These are phyloP conservation scores for Microcebus ravelobensis DNA, from an alignment of 2,113 vertebrate genomes.

Conservation along the genomic window DNA sequence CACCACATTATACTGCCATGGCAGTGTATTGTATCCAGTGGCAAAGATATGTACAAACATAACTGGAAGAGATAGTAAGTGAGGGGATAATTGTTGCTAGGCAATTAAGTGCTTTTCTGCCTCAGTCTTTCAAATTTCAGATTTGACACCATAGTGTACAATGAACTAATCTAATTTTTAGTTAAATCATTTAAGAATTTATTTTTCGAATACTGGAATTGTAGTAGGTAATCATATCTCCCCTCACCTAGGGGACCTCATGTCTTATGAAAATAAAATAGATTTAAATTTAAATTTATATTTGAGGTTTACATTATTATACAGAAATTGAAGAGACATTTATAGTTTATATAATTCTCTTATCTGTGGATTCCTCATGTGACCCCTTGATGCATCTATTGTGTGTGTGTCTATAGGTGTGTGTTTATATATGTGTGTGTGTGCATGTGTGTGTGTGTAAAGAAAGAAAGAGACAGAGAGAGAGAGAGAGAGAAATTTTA, in stretches of 20 bases:
- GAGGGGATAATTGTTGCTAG: background rate
- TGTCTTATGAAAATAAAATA: background rate
- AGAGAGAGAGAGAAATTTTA: background rate
- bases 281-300: background rate
- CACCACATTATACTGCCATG: background rate
- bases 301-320: background rate
- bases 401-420: background rate
- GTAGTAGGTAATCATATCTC: background rate
- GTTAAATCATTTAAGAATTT: background rate
- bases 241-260: no score
- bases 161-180: background rate
- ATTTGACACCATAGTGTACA: background rate
- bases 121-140: background rate
- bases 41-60: background rate
- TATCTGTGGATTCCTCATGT: background rate
- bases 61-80: background rate
- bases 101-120: background rate
- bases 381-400: background rate
- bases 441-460: no score
- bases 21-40: background rate
- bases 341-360: background rate
- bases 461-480: background rate
- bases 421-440: no score
- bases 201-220: background rate
- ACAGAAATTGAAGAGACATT: background rate